Base-by-base conservation (phyloP, 2,797 vertebrate genomes). In the Chelon labrosus region DNA sequence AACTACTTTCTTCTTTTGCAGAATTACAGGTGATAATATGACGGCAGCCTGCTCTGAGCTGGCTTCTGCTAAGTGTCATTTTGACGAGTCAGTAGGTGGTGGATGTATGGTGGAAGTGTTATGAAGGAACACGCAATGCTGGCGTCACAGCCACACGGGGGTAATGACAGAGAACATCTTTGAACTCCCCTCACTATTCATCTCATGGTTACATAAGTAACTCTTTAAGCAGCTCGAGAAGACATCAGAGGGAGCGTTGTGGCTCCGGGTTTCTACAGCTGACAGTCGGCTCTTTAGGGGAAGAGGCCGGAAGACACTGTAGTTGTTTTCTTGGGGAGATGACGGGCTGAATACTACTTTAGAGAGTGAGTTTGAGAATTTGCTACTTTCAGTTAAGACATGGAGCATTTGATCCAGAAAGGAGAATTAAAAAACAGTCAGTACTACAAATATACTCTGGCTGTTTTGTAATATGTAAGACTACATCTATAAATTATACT, bases 151-250 rank as follows among this genome's bases (percentile, higher is more conserved):
- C 64, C 67, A 55, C 64, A 59, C 17, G 38, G n/a, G 44, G 13
- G n/a, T 42, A 7, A 25, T 25, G 57, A 58, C 16, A 42, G 59
- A 60, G 25, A 72, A 49, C 19, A 71, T 63, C 39, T 70, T 77
- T 75, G 53, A 79, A 79, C 79, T 22, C 46, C 10, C 14, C 31
- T 73, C 60, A 11, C 47, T 27, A 25, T 84, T 82, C 55, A 64
- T 73, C 68, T 67, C 22, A n/a, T 52, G 12, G 73, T 91, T 89
- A 75, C 62, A 63, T 89, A 89, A 83, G 68, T 20, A 54, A 59
- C 52, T 81, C 57, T 71, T 74, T 67, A 75, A 88, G 83, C 65
- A 59, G 73, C 66, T 76, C 14, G 22, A 85, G 73, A 70, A 78
- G 60, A 81, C 41, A 75, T 72, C 58, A 66, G 70, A 76, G 68